Conservation (phyloP, 2,797 vertebrate genomes). For the Neosilurus hyrtlii region DNA sequence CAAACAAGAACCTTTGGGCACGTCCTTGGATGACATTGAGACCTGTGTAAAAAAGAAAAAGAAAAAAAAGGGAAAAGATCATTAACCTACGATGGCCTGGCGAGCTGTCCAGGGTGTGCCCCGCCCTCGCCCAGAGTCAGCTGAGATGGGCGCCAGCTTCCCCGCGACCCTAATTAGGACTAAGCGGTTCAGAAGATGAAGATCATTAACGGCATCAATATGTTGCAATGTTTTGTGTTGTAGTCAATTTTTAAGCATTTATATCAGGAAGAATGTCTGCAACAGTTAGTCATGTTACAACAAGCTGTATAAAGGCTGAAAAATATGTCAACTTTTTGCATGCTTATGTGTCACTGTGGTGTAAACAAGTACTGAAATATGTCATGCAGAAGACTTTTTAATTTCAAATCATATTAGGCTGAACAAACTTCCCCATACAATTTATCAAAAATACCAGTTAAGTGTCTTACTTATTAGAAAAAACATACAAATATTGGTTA, state of each 20-base stretch:
- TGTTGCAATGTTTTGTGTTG: no score
- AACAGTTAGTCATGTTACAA: background rate
- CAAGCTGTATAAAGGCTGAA: background rate
- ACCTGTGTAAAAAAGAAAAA: slow-evolving; percentile 58
- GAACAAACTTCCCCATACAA: background rate
- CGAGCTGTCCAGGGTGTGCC: no score
- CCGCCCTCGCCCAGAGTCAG: no score
- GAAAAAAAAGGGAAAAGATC: slow-evolving; percentile 44
- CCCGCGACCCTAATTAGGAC: no score
- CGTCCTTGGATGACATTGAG: slow-evolving; percentile 37
- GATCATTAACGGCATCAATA: no score
- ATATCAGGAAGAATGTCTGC: background rate
- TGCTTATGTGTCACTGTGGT: background rate
- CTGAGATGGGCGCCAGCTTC: no score
- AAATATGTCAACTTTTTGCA: background rate
- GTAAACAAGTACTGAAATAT: background rate
- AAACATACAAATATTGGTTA: no score
- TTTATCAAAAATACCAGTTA: no score
- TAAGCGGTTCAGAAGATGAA: no score
- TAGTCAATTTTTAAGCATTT: background rate
- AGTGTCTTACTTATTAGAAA: no score
- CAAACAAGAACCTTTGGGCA: slow-evolving; percentile 55
- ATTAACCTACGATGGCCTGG: no score
- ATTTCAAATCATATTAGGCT: background rate
- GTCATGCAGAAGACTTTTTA: background rate